phyloP scores from a whole-genome alignment of 1,140 invertebrate species.

The Drosophila biarmipes region DNA sequence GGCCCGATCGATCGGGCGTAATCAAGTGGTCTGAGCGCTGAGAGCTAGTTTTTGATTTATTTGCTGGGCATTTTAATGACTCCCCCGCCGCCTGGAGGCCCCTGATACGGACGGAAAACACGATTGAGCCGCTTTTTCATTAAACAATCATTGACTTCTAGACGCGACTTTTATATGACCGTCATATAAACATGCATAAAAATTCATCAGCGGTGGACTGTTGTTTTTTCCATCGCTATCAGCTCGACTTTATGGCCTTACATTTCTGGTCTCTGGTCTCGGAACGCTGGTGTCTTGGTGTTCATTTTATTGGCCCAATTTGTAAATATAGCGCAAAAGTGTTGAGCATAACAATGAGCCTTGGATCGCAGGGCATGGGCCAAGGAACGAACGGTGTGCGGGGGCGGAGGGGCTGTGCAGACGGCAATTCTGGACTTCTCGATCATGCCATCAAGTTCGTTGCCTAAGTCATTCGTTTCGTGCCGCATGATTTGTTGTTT shows the following conservation, averaged over 20 bases:
- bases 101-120: constrained; percentile 7
- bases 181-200: constrained; percentile 81
- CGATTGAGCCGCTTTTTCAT: constrained; percentile 50
- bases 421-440: constrained; percentile 39
- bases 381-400: background rate
- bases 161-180: constrained; percentile 65
- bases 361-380: constrained; percentile 5
- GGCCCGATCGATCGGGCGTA: constrained; percentile 44
- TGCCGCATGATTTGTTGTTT: constrained; percentile 82
- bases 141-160: constrained; percentile 80
- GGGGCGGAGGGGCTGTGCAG: background rate
- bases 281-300: constrained; percentile 52
- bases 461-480: constrained; percentile 75
- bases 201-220: constrained; percentile 75
- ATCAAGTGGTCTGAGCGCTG: constrained; percentile 61
- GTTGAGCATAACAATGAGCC: constrained; percentile 78
- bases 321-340: constrained; percentile 82
- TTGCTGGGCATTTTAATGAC: constrained; percentile 70
- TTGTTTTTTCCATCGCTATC: constrained; percentile 56
- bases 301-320: constrained; percentile 83
- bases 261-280: constrained; percentile 63
- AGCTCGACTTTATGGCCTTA: constrained; percentile 70
- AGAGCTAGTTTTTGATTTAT: constrained; percentile 71
- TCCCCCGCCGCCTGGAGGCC: constrained; percentile 16
- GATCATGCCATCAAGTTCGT: constrained; percentile 68